A percentile compares a stretch with the other conserved stretches of the same genome.
Evolutionary conservation across 2,888 invertebrate species (phyloP).

Genomic region (Rhagium mordax): DNA sequence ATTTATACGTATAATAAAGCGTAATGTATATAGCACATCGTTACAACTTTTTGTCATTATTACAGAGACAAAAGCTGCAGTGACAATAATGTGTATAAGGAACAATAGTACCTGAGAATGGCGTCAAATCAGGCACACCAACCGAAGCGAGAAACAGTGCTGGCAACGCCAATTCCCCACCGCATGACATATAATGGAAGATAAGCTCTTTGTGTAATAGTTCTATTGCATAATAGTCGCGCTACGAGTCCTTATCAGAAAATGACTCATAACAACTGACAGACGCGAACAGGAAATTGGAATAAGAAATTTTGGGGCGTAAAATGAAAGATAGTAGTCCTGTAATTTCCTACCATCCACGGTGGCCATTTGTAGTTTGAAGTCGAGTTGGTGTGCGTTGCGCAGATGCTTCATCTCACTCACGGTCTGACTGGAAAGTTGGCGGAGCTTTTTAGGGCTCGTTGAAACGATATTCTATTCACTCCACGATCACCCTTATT

Average conservation of each 20-base stretch:
- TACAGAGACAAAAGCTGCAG: conserved; percentile 50
- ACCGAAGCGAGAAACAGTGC: conserved; percentile 64
- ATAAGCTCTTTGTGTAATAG: conserved; percentile 71
- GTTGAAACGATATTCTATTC: conserved; percentile 63
- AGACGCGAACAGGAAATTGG: conserved; percentile 77
- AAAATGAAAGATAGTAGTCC: conserved; percentile 84
- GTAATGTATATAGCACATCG: conserved; percentile 40
- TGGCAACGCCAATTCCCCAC: conserved; percentile 67
- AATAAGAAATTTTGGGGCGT: conserved; percentile 85
- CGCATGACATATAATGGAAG: conserved; percentile 70
- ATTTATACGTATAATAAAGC: conserved; percentile 39
- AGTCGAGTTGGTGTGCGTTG: conserved; percentile 49
- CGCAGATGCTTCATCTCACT: conserved; percentile 43
- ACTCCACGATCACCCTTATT: conserved; percentile 61
- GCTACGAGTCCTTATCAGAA: conserved; percentile 78
- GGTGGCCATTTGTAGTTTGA: conserved; percentile 64
- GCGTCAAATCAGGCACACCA: conserved; percentile 61
- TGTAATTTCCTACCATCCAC: conserved; percentile 78
- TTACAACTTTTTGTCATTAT: conserved; percentile 52
- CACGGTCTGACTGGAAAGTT: conserved; percentile 59
- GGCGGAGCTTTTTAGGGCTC: conserved; percentile 52
- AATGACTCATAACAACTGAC: conserved; percentile 81
- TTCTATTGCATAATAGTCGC: conserved; percentile 72
- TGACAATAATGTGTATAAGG: conserved; percentile 49
- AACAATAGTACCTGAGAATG: conserved; percentile 63